These are phyloP conservation scores for Casuarius casuarius DNA, from an alignment of 2,113 vertebrate species.

Conservation along the genomic window DNA sequence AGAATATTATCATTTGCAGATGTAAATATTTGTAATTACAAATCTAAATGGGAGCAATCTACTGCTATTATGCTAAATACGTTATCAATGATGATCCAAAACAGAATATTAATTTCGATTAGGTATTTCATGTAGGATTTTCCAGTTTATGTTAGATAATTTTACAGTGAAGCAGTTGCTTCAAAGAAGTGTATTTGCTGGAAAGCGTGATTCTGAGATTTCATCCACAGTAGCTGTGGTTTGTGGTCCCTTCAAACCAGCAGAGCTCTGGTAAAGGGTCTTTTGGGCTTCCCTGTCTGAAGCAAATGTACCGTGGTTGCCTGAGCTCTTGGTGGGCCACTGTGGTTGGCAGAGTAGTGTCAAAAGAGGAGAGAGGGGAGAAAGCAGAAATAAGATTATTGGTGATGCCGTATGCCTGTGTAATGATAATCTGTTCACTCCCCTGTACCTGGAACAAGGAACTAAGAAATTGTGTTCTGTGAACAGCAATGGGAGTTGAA, in stretches of 20 bases:
- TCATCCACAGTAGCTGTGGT: not conserved
- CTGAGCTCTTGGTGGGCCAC: not conserved
- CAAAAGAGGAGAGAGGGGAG: not conserved
- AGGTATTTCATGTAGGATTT: not conserved
- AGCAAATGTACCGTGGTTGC: not conserved
- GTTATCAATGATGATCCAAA: not conserved
- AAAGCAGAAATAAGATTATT: not conserved
- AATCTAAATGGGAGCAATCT: not conserved
- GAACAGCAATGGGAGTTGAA: not conserved
- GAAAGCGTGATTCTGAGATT: not conserved
- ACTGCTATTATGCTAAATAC: fast-evolving
- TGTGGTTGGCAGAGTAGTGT: not conserved
- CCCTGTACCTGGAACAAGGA: not conserved
- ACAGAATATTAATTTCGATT: not conserved
- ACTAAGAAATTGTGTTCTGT: not conserved
- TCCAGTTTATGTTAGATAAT: not conserved
- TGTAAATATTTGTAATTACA: too few species aligned
- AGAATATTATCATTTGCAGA: too few species aligned
- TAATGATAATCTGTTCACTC: not conserved
- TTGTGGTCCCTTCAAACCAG: not conserved
- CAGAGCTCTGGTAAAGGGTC: not conserved
- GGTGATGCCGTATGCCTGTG: not conserved
- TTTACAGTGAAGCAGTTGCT: not conserved
- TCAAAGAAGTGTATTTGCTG: not conserved
- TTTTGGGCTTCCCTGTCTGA: not conserved